phyloP scores from a whole-genome alignment of 92 coral and sea anemone species.

The Muricea muricata region DNA sequence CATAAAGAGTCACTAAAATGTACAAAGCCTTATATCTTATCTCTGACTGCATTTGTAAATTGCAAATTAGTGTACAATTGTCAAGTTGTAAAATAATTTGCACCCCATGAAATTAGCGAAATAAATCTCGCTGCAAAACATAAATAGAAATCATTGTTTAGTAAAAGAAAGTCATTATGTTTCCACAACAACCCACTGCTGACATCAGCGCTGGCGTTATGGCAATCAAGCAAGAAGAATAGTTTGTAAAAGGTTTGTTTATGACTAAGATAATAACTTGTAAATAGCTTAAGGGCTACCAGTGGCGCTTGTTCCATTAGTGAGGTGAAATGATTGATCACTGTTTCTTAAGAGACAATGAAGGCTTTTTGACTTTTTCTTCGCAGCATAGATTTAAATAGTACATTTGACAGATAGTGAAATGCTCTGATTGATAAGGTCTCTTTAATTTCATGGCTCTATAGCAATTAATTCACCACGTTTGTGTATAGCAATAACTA shows the following conservation, averaged over 20 bases:
- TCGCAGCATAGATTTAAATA: constrained; percentile 1
- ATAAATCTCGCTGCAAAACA: constrained; percentile 5
- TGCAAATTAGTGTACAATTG: constrained; percentile 1
- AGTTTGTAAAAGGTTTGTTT: constrained; percentile 26
- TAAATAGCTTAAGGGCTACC: constrained; percentile 23
- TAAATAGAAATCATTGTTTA: constrained; percentile 10
- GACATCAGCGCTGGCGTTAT: constrained; percentile 25
- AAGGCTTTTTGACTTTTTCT: neutral
- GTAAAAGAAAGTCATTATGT: constrained; percentile 8
- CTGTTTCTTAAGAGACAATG: neutral
- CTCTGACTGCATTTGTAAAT: neutral
- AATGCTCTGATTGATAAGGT: constrained; percentile 18
- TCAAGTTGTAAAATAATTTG: constrained; percentile 1
- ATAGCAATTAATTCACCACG: constrained; percentile 9
- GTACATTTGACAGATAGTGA: constrained; percentile 21
- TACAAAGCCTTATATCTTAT: neutral
- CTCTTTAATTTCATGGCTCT: neutral
- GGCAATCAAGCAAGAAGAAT: constrained; percentile 31
- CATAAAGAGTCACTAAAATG: neutral
- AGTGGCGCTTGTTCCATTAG: constrained; percentile 38
- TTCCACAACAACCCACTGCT: neutral
- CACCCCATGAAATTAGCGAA: constrained; percentile 17
- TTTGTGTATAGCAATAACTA: neutral
- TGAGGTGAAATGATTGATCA: constrained; percentile 23
- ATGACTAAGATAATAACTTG: neutral